phyloP scores from a whole-genome alignment of 2,113 vertebrate genomes.

The Rhinolophus ferrumequinum region DNA sequence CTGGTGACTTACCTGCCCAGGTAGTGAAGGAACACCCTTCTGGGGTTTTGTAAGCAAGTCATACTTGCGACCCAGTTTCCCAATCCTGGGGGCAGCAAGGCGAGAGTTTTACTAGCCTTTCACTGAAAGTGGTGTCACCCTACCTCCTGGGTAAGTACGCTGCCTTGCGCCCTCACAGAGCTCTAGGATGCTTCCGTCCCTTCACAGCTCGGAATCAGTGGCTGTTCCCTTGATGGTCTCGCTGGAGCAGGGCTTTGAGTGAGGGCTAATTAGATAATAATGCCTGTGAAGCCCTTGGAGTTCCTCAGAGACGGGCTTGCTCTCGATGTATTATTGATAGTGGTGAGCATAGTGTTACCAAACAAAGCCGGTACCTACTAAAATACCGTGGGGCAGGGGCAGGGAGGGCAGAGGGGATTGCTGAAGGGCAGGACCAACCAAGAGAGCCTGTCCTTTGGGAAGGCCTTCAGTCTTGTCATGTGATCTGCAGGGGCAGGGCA shows the following conservation, averaged over 20 bases:
- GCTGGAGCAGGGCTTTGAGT: constrained; percentile 26
- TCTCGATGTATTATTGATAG: constrained; percentile 66
- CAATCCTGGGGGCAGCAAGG: background rate
- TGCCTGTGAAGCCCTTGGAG: constrained; percentile 32
- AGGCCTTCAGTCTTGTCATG: background rate
- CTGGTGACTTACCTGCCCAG: background rate
- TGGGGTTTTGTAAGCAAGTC: background rate
- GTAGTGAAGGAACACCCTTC: background rate
- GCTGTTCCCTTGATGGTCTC: background rate
- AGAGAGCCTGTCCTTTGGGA: background rate
- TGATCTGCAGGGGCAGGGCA: constrained; percentile 16
- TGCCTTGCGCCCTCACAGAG: rapidly evolving
- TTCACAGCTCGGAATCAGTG: background rate
- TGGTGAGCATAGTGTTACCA: constrained; percentile 41
- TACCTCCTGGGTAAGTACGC: background rate
- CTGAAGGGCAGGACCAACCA: background rate
- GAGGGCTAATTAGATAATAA: constrained; percentile 68
- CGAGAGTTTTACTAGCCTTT: background rate
- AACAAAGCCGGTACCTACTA: background rate
- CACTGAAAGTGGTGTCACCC: background rate
- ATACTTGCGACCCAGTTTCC: background rate
- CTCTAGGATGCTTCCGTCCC: background rate
- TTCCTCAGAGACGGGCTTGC: constrained; percentile 26
- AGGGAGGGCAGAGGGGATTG: background rate
- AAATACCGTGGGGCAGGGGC: background rate